Evolutionary conservation across 2,113 vertebrate genomes (phyloP), one percentile per base, ranked within the genome.

Genomic region (Nycticorax nycticorax): DNA sequence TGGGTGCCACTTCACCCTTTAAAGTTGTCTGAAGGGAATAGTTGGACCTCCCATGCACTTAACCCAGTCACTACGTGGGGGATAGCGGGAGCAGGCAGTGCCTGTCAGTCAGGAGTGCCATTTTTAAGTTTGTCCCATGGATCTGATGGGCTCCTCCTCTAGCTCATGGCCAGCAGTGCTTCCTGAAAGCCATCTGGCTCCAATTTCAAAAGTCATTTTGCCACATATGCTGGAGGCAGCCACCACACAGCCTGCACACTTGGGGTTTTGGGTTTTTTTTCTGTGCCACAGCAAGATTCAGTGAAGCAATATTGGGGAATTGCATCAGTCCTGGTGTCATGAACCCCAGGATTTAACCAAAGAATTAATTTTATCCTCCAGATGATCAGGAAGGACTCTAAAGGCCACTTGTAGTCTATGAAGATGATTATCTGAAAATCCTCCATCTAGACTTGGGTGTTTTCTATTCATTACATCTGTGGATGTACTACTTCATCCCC

Each of bases 221-320:
- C 7, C 17, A 6, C 19, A 18, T 47, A 45, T 93, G 33, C 52
- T 89, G 50, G 50, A 87, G 21, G n/a, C 10, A 66, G 20, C 17
- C 48, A 37, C 30, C 33, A 60, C 3, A 53, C 24, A 81, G 23
- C 18, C 63, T 89, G 23, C 7, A 5, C 32, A 8, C 3, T 7
- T 35, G 14, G 2, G 3, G 2, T 2, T 14, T 27, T 23, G 2
- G 3, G 2, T 1, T 14, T 27, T 20, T 37, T 50, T 57, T 22
- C 18, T 78, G 47, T 67, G 55, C 30, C 24, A 32, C 11, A 53
- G 20, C 2, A 78, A 56, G 43, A 57, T 43, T 76, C 16, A 76
- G 0, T 68, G 35, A 72, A 79, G 35, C 6, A 3, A 23, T 68
- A 48, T 0, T 21, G 22, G 32, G 6, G 3, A 18, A 45, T 47